These are phyloP conservation scores for Palythoa heliodiscus DNA, from an alignment of 92 coral and sea anemone genomes.

Conservation along the genomic window DNA sequence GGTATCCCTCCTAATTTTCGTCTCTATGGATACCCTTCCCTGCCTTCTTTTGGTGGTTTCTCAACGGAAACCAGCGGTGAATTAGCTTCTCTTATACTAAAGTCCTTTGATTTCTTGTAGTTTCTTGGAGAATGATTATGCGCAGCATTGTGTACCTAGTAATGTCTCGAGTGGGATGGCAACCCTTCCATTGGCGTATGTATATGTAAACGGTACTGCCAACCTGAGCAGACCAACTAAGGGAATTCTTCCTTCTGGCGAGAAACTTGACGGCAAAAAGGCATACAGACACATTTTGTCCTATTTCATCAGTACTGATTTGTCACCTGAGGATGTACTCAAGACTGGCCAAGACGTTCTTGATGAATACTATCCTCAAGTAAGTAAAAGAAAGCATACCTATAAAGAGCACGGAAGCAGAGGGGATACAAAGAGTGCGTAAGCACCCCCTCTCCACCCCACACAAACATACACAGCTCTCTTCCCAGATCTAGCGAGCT, in stretches of 20 bases:
- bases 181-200: conserved; percentile 70
- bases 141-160: conserved; percentile 89
- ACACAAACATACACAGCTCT: too few species aligned
- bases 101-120: conserved; percentile 41
- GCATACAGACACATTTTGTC: conserved; percentile 73
- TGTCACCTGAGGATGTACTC: conserved; percentile 78
- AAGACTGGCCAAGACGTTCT: conserved; percentile 38
- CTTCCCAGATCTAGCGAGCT: too few species aligned
- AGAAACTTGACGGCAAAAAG: conserved; percentile 66
- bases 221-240: conserved; percentile 63
- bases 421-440: too few species aligned
- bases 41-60: neutral
- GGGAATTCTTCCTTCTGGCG: conserved; percentile 79
- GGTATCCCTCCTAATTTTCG: neutral
- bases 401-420: too few species aligned
- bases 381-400: neutral
- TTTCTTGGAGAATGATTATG: conserved; percentile 74
- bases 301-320: conserved; percentile 74
- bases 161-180: conserved; percentile 91
- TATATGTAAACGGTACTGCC: conserved; percentile 75
- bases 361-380: conserved; percentile 50
- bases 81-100: neutral
- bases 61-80: neutral
- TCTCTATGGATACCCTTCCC: neutral
- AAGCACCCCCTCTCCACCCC: too few species aligned